Evolutionary conservation across 2,888 invertebrate species (phyloP).

Genomic region (Drosophila gaucha): DNA sequence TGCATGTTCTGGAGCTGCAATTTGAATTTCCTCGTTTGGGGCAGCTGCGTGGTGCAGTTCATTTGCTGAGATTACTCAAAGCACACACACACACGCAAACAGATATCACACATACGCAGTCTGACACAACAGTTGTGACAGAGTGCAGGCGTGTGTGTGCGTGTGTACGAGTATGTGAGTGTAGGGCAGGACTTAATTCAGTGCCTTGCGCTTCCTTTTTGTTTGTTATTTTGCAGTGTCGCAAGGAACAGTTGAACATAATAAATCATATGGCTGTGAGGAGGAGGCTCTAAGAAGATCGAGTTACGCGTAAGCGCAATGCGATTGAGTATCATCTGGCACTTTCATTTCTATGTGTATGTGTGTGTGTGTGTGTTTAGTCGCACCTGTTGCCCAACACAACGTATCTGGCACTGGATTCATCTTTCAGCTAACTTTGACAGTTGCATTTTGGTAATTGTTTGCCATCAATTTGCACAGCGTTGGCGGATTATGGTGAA

Average conservation of each 20-base stretch:
- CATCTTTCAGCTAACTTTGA: constrained; percentile 1
- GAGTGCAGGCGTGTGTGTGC: not conserved
- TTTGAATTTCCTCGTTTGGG: constrained; percentile 41
- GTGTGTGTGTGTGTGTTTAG: constrained; percentile 1
- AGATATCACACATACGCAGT: constrained; percentile 46
- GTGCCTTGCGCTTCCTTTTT: constrained; percentile 27
- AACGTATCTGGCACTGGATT: constrained; percentile 13
- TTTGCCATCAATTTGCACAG: constrained; percentile 40
- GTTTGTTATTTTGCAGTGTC: constrained; percentile 16
- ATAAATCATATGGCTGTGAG: constrained; percentile 55
- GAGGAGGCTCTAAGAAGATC: constrained; percentile 1
- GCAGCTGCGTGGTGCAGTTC: constrained; percentile 11
- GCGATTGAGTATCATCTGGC: constrained; percentile 29
- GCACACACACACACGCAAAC: constrained; percentile 13
- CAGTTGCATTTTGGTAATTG: constrained; percentile 48
- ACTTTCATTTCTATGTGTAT: constrained; percentile 1
- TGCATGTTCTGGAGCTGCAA: constrained; percentile 32
- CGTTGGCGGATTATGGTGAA: constrained; percentile 27
- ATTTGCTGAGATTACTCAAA: constrained; percentile 48
- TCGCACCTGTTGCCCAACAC: constrained; percentile 52
- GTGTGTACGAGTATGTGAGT: not conserved
- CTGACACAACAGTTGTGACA: constrained; percentile 25
- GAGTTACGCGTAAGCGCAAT: constrained; percentile 25
- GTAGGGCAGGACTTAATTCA: constrained; percentile 24
- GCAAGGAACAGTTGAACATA: constrained; percentile 39